A percentile compares a stretch with the other conserved stretches of the same genome.
Evolutionary conservation across 2,113 vertebrate species (phyloP).

Genomic region (Stegastes partitus): DNA sequence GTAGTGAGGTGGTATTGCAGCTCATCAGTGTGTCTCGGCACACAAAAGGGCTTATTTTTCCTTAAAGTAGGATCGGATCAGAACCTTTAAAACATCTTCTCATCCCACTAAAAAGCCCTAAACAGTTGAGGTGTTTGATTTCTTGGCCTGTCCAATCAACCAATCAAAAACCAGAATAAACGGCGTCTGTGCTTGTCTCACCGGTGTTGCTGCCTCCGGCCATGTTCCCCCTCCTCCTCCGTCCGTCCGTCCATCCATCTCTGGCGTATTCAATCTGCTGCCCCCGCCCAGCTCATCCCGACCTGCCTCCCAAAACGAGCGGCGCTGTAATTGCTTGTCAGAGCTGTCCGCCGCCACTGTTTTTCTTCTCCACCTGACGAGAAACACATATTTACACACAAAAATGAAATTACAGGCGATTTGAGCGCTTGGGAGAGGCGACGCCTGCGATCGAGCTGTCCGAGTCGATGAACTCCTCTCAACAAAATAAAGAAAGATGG

Average conservation of each 20-base stretch:
- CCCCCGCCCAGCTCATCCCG: slow-evolving; percentile 51
- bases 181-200: slow-evolving; percentile 3
- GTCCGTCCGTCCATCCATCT: no score
- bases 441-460: slow-evolving; percentile 58
- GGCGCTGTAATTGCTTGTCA: slow-evolving; percentile 82
- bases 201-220: slow-evolving; percentile 33
- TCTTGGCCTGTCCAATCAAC: slow-evolving; percentile 19
- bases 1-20: no score
- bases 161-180: slow-evolving; percentile 17
- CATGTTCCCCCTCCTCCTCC: no score
- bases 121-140: not conserved
- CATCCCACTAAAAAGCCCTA: no score
- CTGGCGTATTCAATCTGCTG: slow-evolving; percentile 44
- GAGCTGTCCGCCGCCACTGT: slow-evolving; percentile 71
- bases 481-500: slow-evolving; percentile 27
- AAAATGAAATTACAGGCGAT: slow-evolving; percentile 78
- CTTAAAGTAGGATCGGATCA: no score
- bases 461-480: slow-evolving; percentile 57
- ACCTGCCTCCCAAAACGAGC: slow-evolving; percentile 65
- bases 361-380: slow-evolving; percentile 73
- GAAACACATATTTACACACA: slow-evolving; percentile 82
- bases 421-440: slow-evolving; percentile 52
- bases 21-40: no score
- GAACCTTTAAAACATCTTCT: not conserved
- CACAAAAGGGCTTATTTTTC: no score